Evolutionary conservation across 1,140 invertebrate species (phyloP).

Genomic region (Drosophila punjabiensis): DNA sequence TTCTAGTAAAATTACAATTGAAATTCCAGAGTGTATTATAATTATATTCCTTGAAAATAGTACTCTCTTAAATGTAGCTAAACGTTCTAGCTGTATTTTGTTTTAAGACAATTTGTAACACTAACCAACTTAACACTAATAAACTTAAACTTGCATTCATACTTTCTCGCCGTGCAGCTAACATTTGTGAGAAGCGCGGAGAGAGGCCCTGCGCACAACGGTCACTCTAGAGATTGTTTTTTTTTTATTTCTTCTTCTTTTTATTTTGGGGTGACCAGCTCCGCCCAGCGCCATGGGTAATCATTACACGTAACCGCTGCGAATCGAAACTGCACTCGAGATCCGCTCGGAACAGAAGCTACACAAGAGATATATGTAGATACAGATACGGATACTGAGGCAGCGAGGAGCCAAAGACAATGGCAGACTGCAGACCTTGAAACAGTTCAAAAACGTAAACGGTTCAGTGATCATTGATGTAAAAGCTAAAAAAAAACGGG

Average conservation of each 20-base stretch:
- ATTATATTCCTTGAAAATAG: background rate
- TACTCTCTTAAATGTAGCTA: no score
- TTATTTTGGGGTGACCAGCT: conserved; percentile 13
- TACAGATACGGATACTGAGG: conserved; percentile 9
- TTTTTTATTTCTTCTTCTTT: background rate
- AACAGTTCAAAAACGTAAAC: conserved; percentile 85
- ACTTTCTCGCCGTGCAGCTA: background rate
- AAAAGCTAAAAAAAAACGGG: conserved; percentile 59
- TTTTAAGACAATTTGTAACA: no score
- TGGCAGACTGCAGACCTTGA: conserved; percentile 78
- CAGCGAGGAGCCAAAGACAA: conserved; percentile 44
- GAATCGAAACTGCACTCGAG: conserved; percentile 32
- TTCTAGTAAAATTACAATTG: no score
- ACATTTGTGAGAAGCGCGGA: conserved; percentile 30
- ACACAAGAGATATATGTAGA: conserved; percentile 18
- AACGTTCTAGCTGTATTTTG: no score
- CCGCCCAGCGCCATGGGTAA: conserved; percentile 17
- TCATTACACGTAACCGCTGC: conserved; percentile 32
- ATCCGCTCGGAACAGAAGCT: conserved; percentile 29
- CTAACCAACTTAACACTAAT: no score
- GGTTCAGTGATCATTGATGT: conserved; percentile 85
- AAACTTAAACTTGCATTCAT: background rate
- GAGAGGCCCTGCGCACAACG: conserved; percentile 23
- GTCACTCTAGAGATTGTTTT: conserved; percentile 2
- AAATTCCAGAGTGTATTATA: no score